phyloP scores from a whole-genome alignment of 2,113 vertebrate species.

The Pachypanchax playfairii region DNA sequence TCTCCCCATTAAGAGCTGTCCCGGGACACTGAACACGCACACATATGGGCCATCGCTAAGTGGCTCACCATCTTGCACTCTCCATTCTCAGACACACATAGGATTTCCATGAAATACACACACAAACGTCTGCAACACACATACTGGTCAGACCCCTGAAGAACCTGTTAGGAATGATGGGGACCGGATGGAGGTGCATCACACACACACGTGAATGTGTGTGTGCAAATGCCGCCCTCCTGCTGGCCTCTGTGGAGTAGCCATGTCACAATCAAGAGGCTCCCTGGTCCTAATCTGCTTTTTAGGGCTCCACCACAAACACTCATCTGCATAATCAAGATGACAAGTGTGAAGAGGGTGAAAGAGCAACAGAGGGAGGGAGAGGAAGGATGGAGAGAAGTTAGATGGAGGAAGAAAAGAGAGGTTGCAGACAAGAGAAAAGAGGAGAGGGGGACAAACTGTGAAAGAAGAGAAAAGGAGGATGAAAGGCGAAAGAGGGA shows the following conservation, averaged over 20 bases:
- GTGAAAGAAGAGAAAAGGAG: not conserved
- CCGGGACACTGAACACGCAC: slow-evolving; percentile 33
- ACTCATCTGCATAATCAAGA: slow-evolving; percentile 90
- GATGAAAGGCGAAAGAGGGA: not conserved
- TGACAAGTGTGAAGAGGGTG: slow-evolving; percentile 88
- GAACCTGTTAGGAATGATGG: slow-evolving; percentile 26
- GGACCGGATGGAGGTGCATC: slow-evolving; percentile 17
- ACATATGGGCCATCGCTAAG: slow-evolving; percentile 49
- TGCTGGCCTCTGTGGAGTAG: slow-evolving; percentile 77
- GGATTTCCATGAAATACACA: slow-evolving; percentile 10
- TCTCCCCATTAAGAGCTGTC: slow-evolving; percentile 55
- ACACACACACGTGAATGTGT: slow-evolving; percentile 9
- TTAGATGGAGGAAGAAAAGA: slow-evolving; percentile 13
- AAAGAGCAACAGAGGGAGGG: slow-evolving; percentile 50
- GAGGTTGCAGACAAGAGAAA: slow-evolving; percentile 9
- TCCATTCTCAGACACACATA: slow-evolving; percentile 29
- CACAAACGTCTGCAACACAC: slow-evolving; percentile 31
- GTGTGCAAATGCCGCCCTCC: slow-evolving; percentile 62
- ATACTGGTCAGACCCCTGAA: slow-evolving; percentile 20
- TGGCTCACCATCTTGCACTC: slow-evolving; percentile 56
- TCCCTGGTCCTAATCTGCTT: slow-evolving; percentile 83
- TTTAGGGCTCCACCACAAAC: slow-evolving; percentile 75
- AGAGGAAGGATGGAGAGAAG: slow-evolving; percentile 36
- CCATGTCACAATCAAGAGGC: slow-evolving; percentile 77
- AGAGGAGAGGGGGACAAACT: not conserved